Evolutionary conservation across 1,140 invertebrate genomes (phyloP), one percentile per base, ranked within the genome.

Genomic region (Sesamia nonagrioides): DNA sequence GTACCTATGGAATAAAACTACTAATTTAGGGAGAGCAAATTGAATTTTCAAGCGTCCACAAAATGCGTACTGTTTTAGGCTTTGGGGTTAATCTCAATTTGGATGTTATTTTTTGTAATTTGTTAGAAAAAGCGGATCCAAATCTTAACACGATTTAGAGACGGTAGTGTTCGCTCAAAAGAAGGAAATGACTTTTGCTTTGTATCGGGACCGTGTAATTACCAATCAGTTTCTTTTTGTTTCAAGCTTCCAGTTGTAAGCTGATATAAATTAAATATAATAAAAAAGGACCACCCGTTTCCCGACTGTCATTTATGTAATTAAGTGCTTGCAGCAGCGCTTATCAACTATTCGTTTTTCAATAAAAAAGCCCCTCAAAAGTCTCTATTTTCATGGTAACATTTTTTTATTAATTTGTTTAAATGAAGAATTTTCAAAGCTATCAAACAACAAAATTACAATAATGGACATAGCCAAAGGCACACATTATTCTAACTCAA

Each of bases 121-220:
- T 40, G 11, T 61, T 11, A 35, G 35, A 72, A 72, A 63, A 63
- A 71, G 21, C n/a, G 33, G 37, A 35, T 27, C 27, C 1, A 27
- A 63, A 58, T 66, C 48, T 74, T 37, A 42, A 60, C 18, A 56
- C 61, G 72, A 50, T 45, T 84, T 82, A 60, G 83, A 9, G 63
- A 82, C 82, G 86, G 83, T 81, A 82, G 33, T 81, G 78, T 79
- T 78, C 77, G 54, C 63, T 87, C 78, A 78, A 79, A 81, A 63
- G 72, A 68, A 91, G 90, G 88, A 91, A 92, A 87, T 91, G 87
- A 91, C 83, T 86, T 45, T 79, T 63, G 80, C 79, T 78, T 89
- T 86, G 76, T 84, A 82, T 83, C 80, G 76, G 73, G 54, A 84
- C 81, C 86, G 88, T 92, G 85, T 87, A 92, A 92, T 92, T 83